Evolutionary conservation across 2,113 vertebrate species (phyloP).

Genomic region (Stegostoma tigrinum): DNA sequence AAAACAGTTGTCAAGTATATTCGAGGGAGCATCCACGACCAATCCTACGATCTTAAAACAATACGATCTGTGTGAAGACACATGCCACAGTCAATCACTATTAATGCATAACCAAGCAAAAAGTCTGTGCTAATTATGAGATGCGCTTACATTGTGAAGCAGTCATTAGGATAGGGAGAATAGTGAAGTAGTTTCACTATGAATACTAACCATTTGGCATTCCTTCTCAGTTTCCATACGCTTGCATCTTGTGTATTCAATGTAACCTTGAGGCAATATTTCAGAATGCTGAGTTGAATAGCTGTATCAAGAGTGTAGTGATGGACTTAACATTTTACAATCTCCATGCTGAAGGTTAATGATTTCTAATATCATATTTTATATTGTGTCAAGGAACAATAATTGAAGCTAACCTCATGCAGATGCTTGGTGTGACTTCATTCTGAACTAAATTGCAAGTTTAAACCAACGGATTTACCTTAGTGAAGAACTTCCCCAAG

Average conservation of each 20-base stretch:
- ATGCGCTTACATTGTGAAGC: neutral
- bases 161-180: neutral
- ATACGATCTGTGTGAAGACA: neutral
- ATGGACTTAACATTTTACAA: neutral
- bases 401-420: neutral
- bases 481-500: slow-evolving; percentile 77
- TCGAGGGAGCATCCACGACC: neutral
- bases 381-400: neutral
- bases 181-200: neutral
- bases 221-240: neutral
- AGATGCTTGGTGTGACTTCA: neutral
- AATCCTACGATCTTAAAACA: neutral
- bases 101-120: neutral
- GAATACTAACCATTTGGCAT: neutral
- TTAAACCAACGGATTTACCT: slow-evolving; percentile 61
- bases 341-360: neutral
- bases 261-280: neutral
- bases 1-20: neutral
- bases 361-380: neutral
- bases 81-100: neutral
- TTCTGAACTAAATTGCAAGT: neutral
- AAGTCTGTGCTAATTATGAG: neutral
- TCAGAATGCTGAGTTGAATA: neutral
- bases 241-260: neutral
- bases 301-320: neutral